Conservation (phyloP, 2,888 invertebrate species). For the Brenthis hecate region DNA sequence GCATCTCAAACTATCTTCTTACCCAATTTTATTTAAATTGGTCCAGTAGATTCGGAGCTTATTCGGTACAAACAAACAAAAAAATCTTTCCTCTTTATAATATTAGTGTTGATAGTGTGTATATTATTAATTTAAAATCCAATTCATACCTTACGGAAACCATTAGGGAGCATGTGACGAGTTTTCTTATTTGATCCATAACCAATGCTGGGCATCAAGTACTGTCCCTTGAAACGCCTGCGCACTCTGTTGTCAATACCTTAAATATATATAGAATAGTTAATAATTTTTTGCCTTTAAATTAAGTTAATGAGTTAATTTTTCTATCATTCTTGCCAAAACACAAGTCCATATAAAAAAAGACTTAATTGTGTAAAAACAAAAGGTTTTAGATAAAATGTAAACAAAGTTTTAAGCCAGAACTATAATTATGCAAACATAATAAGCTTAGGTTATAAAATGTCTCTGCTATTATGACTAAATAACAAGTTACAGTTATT, state of each 20-base stretch:
- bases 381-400: background rate
- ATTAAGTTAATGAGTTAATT: too few relatives aligned
- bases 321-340: too few relatives aligned
- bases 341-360: too few relatives aligned
- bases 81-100: too few relatives aligned
- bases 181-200: conserved; percentile 98
- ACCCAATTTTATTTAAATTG: too few relatives aligned
- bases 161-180: conserved; percentile 98
- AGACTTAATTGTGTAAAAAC: background rate
- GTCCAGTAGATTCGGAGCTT: too few relatives aligned
- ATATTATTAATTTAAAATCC: conserved; percentile 13
- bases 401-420: background rate
- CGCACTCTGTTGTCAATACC: conserved; percentile 99
- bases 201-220: conserved; percentile 99
- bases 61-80: too few relatives aligned
- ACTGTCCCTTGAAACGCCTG: conserved; percentile 99
- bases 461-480: conserved; percentile 75
- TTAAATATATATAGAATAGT: conserved; percentile 45
- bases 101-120: background rate
- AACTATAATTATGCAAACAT: background rate
- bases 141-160: conserved; percentile 93
- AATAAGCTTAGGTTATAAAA: background rate
- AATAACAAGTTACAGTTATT: conserved; percentile 51
- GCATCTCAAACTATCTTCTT: too few relatives aligned
- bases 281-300: too few relatives aligned